Percentiles rank a stretch among this genome's conserved stretches.
These are phyloP conservation scores for Nasua narica DNA, from an alignment of 2,797 vertebrate genomes.

Conservation along the genomic window DNA sequence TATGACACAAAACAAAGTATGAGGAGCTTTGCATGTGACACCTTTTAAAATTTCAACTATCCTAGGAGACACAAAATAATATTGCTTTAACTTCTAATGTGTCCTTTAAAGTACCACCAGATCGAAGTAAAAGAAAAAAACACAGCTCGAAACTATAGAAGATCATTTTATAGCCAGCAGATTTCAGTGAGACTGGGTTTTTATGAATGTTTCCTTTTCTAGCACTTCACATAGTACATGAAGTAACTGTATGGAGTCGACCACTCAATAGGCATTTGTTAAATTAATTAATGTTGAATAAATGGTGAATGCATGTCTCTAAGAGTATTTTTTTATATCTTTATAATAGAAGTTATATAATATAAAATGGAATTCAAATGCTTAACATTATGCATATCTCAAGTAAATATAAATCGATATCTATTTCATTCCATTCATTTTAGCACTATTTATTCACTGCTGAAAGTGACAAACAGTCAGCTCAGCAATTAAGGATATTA, in stretches of 20 bases:
- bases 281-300: background rate
- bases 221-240: background rate
- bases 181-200: background rate
- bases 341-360: conserved; percentile 1
- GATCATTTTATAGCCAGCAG: background rate
- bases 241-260: background rate
- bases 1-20: background rate
- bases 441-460: background rate
- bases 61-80: background rate
- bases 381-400: background rate
- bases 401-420: conserved; percentile 22
- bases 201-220: background rate
- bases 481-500: conserved; percentile 45
- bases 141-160: background rate
- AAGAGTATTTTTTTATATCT: background rate
- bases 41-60: background rate
- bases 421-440: background rate
- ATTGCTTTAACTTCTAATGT: background rate
- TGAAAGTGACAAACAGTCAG: conserved; percentile 22
- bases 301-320: background rate
- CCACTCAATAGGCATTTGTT: background rate
- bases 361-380: conserved; percentile 8
- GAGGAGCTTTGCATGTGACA: background rate
- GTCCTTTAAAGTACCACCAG: background rate
- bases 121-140: background rate